Evolutionary conservation across 2,113 vertebrate species (phyloP), one percentile per base, ranked within the genome.

Genomic region (Willisornis vidua): DNA sequence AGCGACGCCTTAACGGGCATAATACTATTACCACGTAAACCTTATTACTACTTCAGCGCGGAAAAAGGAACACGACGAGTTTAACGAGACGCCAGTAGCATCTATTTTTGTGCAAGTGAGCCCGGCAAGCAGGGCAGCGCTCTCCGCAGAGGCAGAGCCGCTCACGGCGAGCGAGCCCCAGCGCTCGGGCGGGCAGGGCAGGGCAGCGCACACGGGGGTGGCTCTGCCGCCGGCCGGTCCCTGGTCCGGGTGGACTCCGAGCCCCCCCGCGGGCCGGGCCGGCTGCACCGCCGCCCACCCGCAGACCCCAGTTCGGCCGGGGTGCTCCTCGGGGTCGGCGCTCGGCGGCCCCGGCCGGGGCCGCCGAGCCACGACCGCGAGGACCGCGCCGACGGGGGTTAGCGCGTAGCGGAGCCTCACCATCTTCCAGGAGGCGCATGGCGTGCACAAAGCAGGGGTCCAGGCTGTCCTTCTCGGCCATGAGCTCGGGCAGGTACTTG

Each of bases 361-460:
- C 39, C 39, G 39, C 39, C 39, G 39, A 39, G 39, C 39, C 9
- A 8, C 39, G 39, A 39, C 39, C 39, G 9, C 39, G 39, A 39
- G 39, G 39, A 39, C 9, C 39, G 39, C 39, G 39, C 39, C 39
- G 39, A 39, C 39, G 39, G 39, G 39, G 39, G 39, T 39, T 39
- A 39, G 39, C 39, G 39, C 39, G 39, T 39, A 39, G 39, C 39
- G 39, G 39, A 39, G 39, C 39, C 39, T 39, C 39, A 39, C 39
- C 39, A 39, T 39, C 39, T 39, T 39, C 39, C 39, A 99, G 97
- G 9, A 99, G 98, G 85, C 99, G 99, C 98, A 99, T 99, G 52
- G 99, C 99, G 91, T 99, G 99, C 8, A 99, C 99, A 96, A 99
- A 99, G 25, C 99, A 99, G 23, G 99, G 98, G 95, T 99, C 99